These are phyloP conservation scores for Ficedula albicollis DNA, from an alignment of 2,797 vertebrate species.

Conservation along the genomic window DNA sequence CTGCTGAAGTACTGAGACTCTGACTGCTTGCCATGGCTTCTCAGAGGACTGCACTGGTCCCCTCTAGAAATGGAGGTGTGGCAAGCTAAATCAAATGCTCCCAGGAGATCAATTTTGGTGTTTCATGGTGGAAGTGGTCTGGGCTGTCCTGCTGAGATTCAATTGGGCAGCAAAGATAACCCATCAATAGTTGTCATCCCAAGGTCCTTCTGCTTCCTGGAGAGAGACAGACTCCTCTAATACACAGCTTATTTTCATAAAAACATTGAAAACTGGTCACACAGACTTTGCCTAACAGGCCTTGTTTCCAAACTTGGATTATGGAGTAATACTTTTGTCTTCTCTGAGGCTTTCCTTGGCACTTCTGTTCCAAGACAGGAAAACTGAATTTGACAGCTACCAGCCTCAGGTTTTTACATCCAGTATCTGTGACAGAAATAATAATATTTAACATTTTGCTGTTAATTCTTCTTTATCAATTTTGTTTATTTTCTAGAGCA, in stretches of 20 bases:
- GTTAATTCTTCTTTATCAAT: neutral
- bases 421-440: neutral
- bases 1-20: neutral
- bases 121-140: neutral
- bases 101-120: neutral
- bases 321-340: neutral
- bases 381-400: neutral
- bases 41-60: neutral
- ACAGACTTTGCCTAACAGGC: neutral
- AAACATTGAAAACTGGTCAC: neutral
- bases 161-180: neutral
- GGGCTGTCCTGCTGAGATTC: neutral
- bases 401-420: neutral
- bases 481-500: neutral
- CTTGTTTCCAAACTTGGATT: neutral
- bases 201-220: neutral
- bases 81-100: neutral
- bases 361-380: neutral
- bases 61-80: neutral
- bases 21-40: neutral
- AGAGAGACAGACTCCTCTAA: neutral
- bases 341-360: neutral
- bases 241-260: neutral
- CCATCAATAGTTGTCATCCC: neutral
- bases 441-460: neutral